Conservation (phyloP, 2,113 vertebrate species). For the Phycodurus eques region DNA sequence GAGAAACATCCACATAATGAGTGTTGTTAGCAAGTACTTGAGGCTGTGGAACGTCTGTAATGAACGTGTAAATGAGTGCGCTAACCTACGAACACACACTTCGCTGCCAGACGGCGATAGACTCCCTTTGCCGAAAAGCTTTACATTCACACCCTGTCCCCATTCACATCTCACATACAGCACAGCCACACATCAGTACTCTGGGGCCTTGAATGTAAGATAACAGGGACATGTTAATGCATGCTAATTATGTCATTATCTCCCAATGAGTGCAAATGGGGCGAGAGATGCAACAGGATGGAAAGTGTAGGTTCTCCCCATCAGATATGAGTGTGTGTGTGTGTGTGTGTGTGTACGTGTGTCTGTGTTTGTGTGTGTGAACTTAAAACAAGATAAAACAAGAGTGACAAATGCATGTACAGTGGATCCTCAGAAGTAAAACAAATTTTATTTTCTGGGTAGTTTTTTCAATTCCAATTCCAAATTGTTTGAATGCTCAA, state of each 20-base stretch:
- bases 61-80: constrained; percentile 44
- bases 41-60: constrained; percentile 18
- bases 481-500: neutral
- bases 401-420: neutral
- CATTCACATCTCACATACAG: constrained; percentile 35
- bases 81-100: constrained; percentile 26
- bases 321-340: constrained; percentile 13
- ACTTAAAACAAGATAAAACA: neutral
- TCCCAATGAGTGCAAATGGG: constrained; percentile 66
- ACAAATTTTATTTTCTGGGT: neutral
- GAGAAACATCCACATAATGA: constrained; percentile 13
- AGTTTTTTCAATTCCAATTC: neutral
- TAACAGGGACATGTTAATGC: constrained; percentile 67
- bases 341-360: too few species aligned
- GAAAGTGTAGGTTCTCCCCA: constrained; percentile 40
- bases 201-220: constrained; percentile 42
- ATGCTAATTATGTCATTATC: constrained; percentile 68
- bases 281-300: constrained; percentile 49
- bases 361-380: neutral
- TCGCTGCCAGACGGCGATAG: constrained; percentile 27
- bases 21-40: constrained; percentile 34
- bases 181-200: neutral
- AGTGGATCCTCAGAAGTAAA: neutral
- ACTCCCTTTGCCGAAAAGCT: constrained; percentile 30
- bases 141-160: constrained; percentile 25